A percentile compares a stretch with the other conserved stretches of the same genome.
phyloP scores from a whole-genome alignment of 1,140 invertebrate genomes.

The Melanaphis sacchari region DNA sequence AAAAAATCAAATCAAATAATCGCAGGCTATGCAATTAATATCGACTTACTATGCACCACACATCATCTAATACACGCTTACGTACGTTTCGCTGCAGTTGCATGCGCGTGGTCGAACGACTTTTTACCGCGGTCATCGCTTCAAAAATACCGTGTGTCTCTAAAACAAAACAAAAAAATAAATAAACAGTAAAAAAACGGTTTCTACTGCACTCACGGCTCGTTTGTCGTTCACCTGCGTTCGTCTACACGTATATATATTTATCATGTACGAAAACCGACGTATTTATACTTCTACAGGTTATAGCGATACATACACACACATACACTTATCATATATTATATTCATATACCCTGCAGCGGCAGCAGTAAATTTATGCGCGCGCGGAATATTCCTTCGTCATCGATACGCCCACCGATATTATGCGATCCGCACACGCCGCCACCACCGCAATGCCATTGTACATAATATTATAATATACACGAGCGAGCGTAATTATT shows the following conservation, averaged over 20 bases:
- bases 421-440: neutral
- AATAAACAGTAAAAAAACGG: slow-evolving; percentile 7
- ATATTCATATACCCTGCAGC: neutral
- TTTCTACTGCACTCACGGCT: neutral
- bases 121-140: neutral
- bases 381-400: slow-evolving; percentile 12
- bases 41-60: neutral
- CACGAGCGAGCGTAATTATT: neutral
- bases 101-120: neutral
- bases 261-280: neutral
- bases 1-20: neutral
- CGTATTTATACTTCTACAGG: neutral
- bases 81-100: neutral
- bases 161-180: neutral
- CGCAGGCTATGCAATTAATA: neutral
- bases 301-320: neutral
- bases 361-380: neutral
- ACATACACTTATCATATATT: neutral
- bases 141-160: neutral
- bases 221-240: slow-evolving; percentile 8
- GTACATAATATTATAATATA: neutral
- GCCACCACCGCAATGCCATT: slow-evolving; percentile 2
- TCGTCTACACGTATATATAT: neutral
- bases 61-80: neutral
- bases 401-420: slow-evolving; percentile 40